phyloP scores from a whole-genome alignment of 2,888 invertebrate species.

The Amblyjoppa fuscipennis region DNA sequence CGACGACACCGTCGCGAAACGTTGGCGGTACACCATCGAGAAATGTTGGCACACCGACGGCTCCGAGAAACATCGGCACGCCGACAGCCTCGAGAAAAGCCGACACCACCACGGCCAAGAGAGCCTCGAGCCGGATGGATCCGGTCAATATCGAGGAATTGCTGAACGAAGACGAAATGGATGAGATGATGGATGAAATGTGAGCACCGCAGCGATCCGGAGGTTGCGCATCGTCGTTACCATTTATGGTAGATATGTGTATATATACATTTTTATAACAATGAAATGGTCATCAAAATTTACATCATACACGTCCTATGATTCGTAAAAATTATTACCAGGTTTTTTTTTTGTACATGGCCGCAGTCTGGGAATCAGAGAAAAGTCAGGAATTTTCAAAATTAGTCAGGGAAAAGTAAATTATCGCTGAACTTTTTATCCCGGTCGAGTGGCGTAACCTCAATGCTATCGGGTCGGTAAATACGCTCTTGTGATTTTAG shows the following conservation, averaged over 20 bases:
- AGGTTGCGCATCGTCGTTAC: constrained; percentile 29
- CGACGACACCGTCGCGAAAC: constrained; percentile 38
- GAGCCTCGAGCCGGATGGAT: constrained; percentile 67
- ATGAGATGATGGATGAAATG: constrained; percentile 54
- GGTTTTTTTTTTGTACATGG: background rate
- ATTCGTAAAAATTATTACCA: background rate
- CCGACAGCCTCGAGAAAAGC: constrained; percentile 38
- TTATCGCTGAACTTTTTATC: too few species aligned
- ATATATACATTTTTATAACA: constrained; percentile 4
- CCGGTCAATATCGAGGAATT: constrained; percentile 75
- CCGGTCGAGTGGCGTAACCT: too few species aligned
- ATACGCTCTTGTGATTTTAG: too few species aligned
- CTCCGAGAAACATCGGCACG: constrained; percentile 32
- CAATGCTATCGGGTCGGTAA: too few species aligned
- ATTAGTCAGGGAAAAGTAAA: too few species aligned
- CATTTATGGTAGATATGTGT: background rate
- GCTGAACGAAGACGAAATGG: constrained; percentile 75
- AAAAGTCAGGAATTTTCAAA: too few species aligned
- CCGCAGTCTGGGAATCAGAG: too few species aligned
- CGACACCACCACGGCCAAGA: constrained; percentile 61
- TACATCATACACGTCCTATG: background rate
- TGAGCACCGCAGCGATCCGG: background rate
- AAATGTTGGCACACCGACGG: constrained; percentile 49
- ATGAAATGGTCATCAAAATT: background rate
- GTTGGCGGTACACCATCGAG: constrained; percentile 42